phyloP scores from a whole-genome alignment of 2,113 vertebrate genomes.

The Myotis lucifugus region DNA sequence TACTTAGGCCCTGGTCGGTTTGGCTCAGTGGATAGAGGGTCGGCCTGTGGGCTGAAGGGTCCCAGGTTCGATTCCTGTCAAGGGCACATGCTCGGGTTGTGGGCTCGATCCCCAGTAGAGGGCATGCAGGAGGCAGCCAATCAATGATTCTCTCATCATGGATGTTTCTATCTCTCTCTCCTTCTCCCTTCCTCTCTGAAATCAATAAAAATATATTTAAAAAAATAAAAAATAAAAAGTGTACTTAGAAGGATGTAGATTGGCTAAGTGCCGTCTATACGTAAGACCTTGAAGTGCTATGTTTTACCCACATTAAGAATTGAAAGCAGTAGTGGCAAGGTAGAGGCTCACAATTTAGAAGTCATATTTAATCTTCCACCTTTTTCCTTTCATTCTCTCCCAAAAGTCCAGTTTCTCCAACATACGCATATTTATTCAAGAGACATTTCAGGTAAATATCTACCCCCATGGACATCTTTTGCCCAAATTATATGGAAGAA shows the following conservation, averaged over 20 bases:
- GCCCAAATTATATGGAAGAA: slow-evolving; percentile 5
- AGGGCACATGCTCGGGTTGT: no score
- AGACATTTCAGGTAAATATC: slow-evolving; percentile 55
- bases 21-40: no score
- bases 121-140: no score
- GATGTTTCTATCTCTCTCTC: no score
- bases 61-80: no score
- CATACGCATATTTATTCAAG: slow-evolving; percentile 39
- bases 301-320: neutral
- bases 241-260: neutral
- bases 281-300: neutral
- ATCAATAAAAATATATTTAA: no score
- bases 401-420: slow-evolving; percentile 13
- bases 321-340: neutral
- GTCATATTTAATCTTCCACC: neutral
- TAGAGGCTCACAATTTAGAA: neutral
- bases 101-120: no score
- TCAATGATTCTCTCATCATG: no score
- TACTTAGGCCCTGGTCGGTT: no score
- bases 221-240: no score
- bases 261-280: neutral
- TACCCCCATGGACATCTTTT: slow-evolving; percentile 35
- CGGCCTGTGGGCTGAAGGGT: no score
- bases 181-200: no score
- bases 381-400: neutral